Conservation (phyloP, 2,888 invertebrate genomes). For the Stenoptilia bipunctidactyla region DNA sequence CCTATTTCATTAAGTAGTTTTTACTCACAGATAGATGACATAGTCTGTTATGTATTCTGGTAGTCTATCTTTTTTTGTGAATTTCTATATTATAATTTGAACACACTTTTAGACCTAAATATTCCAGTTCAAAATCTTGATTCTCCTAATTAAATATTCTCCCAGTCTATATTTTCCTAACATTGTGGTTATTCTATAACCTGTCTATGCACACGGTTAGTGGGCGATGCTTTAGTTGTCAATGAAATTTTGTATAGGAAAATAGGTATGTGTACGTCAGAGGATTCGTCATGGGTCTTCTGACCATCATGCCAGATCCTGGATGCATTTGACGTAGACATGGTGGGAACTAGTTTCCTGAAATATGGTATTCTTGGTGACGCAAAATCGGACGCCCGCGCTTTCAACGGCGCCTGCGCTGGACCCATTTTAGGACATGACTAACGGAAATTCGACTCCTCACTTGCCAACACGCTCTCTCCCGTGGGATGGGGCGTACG, state of each 20-base stretch:
- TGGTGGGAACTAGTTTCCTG: conserved; percentile 49
- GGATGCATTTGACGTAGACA: conserved; percentile 44
- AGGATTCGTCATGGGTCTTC: conserved; percentile 20
- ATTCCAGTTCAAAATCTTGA: too few relatives aligned
- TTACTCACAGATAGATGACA: too few relatives aligned
- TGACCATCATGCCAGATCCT: not conserved
- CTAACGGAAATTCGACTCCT: conserved; percentile 76
- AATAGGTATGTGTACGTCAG: conserved; percentile 54
- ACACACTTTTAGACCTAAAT: too few relatives aligned
- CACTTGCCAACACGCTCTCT: conserved; percentile 62
- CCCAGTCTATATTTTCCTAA: too few relatives aligned
- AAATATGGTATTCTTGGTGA: conserved; percentile 66
- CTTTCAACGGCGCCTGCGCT: conserved; percentile 71
- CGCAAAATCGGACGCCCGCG: conserved; percentile 68
- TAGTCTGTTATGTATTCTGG: too few relatives aligned
- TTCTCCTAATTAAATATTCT: too few relatives aligned
- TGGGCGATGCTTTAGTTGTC: conserved; percentile 33
- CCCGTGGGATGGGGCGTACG: conserved; percentile 49
- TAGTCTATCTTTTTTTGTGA: too few relatives aligned
- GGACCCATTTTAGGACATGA: conserved; percentile 81
- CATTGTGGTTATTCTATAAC: too few relatives aligned
- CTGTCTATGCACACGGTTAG: too few relatives aligned
- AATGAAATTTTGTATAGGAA: conserved; percentile 59
- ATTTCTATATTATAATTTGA: too few relatives aligned
- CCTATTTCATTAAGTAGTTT: too few relatives aligned